Conservation (phyloP, 2,113 vertebrate genomes). For the Dicentrarchus labrax region DNA sequence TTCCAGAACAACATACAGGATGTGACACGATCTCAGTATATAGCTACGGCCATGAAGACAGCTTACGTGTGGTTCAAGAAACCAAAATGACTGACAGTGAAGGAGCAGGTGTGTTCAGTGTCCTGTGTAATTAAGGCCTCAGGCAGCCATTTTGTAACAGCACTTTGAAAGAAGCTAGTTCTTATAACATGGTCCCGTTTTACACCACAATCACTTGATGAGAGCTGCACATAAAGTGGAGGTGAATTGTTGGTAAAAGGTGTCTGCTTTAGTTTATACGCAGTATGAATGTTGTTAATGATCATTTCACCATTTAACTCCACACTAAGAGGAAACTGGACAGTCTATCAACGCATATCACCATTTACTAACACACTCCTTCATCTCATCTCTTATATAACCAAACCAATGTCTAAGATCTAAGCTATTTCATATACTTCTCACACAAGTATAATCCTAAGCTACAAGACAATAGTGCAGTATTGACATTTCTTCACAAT, state of each 20-base stretch:
- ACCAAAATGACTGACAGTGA: background rate
- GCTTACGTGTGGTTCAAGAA: background rate
- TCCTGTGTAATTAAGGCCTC: background rate
- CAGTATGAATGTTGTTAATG: slow-evolving; percentile 45
- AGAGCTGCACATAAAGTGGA: slow-evolving; percentile 38
- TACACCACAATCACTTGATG: background rate
- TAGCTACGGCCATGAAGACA: background rate
- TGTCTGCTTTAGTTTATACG: slow-evolving; percentile 31
- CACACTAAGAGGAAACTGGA: background rate
- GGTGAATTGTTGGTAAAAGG: slow-evolving; percentile 30
- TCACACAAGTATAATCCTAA: slow-evolving; percentile 25
- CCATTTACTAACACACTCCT: slow-evolving; percentile 51
- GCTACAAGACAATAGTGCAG: background rate
- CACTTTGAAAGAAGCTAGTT: background rate
- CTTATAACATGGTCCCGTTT: background rate
- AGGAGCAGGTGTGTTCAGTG: background rate
- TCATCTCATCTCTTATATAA: slow-evolving; percentile 25
- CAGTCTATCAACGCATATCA: background rate
- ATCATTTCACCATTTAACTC: slow-evolving; percentile 32
- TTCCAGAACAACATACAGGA: background rate
- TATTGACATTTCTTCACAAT: background rate
- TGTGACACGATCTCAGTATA: background rate
- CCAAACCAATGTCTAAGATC: slow-evolving; percentile 4
- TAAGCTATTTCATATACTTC: slow-evolving; percentile 15
- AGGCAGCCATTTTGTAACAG: slow-evolving; percentile 1